These are phyloP conservation scores for Elgonia sp. DNA, from an alignment of 2,888 invertebrate species.

Conservation along the genomic window DNA sequence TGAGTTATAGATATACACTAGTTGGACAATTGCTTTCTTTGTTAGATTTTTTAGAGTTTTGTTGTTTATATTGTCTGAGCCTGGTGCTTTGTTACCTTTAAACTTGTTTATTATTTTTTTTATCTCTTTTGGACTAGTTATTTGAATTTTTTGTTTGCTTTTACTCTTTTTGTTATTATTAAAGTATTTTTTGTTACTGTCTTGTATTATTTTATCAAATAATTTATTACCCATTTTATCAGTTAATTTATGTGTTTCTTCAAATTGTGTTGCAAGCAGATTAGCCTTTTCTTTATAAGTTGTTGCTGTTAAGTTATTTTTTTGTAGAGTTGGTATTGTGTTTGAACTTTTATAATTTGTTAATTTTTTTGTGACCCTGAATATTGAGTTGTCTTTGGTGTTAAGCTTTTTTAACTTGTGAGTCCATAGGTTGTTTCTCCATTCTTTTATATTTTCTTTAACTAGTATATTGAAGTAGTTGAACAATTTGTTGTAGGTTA, in stretches of 20 bases:
- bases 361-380: background rate
- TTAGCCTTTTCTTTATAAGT: no score
- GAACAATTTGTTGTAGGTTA: background rate
- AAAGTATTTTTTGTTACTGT: background rate
- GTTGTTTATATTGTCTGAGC: background rate
- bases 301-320: no score
- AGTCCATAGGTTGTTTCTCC: background rate
- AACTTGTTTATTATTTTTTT: background rate
- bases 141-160: background rate
- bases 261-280: no score
- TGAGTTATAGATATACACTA: background rate
- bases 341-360: background rate
- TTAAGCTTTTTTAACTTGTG: background rate
- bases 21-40: background rate
- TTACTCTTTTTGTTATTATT: background rate
- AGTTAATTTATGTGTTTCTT: background rate
- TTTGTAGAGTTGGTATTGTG: no score
- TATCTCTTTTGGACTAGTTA: background rate
- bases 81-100: background rate
- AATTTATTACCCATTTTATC: background rate
- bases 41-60: background rate
- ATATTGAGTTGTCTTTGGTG: background rate
- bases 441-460: background rate
- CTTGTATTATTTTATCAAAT: background rate
- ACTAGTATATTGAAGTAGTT: background rate